Base-by-base conservation (phyloP, 2,113 vertebrate genomes). In the Coreoperca whiteheadi region DNA sequence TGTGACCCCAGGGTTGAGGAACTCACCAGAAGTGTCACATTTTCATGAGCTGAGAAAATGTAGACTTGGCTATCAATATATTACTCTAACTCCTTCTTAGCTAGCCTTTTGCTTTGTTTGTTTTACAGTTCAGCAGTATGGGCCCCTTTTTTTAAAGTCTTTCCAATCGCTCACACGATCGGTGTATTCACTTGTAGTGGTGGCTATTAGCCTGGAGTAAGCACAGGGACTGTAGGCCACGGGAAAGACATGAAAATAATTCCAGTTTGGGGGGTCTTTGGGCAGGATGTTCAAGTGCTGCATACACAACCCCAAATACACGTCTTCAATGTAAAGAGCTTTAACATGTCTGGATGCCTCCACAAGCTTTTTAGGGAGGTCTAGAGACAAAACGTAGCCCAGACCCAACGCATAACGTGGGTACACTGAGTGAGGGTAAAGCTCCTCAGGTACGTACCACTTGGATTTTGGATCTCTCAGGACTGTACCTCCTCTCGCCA, bases 241-340 rank as follows among this genome's bases (percentile, higher is more conserved):
- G 11, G 91, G 90, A 14, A 28, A 10, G 3, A 92, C 32, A 0
- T 88, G n/a, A 15, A 95, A 95, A 0, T 87, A 69, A 5, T 1
- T 0, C 1, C 0, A 0, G 4, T 20, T 66, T 1, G 93, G 75
- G 0, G 25, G 0, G 8, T 81, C 4, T 0, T 83, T 91, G 15
- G 50, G 85, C 1, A 1, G 0, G 39, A 96, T 32, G 0, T 87
- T 83, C 75, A 96, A 2, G 3, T 89, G 59, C 1, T 70, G 18
- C 90, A 96, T 89, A 43, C 96, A 96, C 88, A 94, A 8, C 0
- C 94, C 94, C 65, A 96, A 32, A 77, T 84, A 91, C 4, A 91
- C 93, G 6, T 95, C 96, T 30, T 97, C 97, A 61, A 96, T 96
- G 84, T 96, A 96, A 46, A 97, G 2, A 0, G 85, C 1, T 0